phyloP scores from a whole-genome alignment of 2,797 vertebrate genomes.

The Labroides dimidiatus region DNA sequence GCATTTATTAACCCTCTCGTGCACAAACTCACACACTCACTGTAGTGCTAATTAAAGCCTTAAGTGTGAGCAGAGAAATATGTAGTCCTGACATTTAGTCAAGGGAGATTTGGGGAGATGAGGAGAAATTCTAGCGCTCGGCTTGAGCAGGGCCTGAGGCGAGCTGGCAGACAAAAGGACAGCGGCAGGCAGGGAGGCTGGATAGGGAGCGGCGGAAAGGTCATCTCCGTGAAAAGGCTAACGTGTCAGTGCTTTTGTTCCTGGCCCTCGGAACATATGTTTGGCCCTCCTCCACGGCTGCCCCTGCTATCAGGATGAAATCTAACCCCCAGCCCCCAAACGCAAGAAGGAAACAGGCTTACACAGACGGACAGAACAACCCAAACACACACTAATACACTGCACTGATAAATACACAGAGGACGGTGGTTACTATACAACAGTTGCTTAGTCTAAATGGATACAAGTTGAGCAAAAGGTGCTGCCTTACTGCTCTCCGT shows the following conservation, averaged over 20 bases:
- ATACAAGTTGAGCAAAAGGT: slow-evolving; percentile 66
- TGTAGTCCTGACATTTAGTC: slow-evolving; percentile 98
- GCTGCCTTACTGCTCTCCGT: slow-evolving; percentile 65
- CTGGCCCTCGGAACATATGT: slow-evolving; percentile 87
- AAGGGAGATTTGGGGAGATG: slow-evolving; percentile 95
- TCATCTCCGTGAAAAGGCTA: slow-evolving; percentile 92
- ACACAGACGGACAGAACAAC: slow-evolving; percentile 42
- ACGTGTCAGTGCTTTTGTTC: slow-evolving; percentile 91
- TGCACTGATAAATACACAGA: slow-evolving; percentile 14
- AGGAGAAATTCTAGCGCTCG: slow-evolving; percentile 92
- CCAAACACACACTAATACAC: slow-evolving; percentile 43
- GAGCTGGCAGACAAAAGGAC: slow-evolving; percentile 94
- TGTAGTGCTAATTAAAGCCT: slow-evolving; percentile 93
- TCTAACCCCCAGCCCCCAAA: slow-evolving; percentile 78
- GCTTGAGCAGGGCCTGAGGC: slow-evolving; percentile 84
- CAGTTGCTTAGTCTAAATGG: slow-evolving; percentile 77
- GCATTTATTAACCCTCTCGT: slow-evolving; percentile 43
- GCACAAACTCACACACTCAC: slow-evolving; percentile 34
- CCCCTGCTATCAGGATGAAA: slow-evolving; percentile 84
- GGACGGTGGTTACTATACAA: slow-evolving; percentile 66
- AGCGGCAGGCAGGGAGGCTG: slow-evolving; percentile 80
- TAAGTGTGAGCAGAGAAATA: slow-evolving; percentile 90
- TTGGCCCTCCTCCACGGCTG: slow-evolving; percentile 80
- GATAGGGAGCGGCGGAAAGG: slow-evolving; percentile 89
- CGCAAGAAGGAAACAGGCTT: slow-evolving; percentile 72